Evolutionary conservation across 2,797 vertebrate genomes (phyloP).

Genomic region (Channa striata): DNA sequence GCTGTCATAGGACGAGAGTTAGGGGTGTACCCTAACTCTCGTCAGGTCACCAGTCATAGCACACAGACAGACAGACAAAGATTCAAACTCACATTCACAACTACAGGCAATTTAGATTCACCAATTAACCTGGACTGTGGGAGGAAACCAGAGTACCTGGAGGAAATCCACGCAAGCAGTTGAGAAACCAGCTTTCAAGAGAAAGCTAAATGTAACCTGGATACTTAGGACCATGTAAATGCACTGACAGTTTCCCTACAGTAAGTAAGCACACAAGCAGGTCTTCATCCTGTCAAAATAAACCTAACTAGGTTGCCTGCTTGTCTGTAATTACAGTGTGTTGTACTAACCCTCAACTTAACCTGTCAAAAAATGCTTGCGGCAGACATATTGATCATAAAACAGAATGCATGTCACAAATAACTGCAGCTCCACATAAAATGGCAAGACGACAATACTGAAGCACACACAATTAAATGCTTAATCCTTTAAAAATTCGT

Average conservation of each 20-base stretch:
- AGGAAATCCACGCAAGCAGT: too few species aligned
- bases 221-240: too few species aligned
- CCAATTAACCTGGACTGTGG: too few species aligned
- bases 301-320: conserved; percentile 26
- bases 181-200: too few species aligned
- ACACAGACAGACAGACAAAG: too few species aligned
- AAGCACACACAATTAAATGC: conserved; percentile 37
- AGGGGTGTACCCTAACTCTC: too few species aligned
- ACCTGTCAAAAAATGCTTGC: conserved; percentile 14
- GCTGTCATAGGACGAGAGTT: too few species aligned
- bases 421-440: conserved; percentile 10
- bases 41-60: too few species aligned
- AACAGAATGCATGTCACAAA: not conserved
- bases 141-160: too few species aligned
- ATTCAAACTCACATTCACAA: too few species aligned
- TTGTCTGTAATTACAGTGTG: conserved; percentile 25
- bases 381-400: not conserved
- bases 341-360: conserved; percentile 22
- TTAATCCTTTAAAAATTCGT: conserved; percentile 43
- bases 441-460: conserved; percentile 15
- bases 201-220: too few species aligned
- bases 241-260: not conserved
- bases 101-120: too few species aligned
- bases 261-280: conserved; percentile 15
- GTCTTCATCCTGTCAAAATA: conserved; percentile 21